These are phyloP conservation scores for Uropetala carovei DNA, from an alignment of 2,888 invertebrate genomes.

Conservation along the genomic window DNA sequence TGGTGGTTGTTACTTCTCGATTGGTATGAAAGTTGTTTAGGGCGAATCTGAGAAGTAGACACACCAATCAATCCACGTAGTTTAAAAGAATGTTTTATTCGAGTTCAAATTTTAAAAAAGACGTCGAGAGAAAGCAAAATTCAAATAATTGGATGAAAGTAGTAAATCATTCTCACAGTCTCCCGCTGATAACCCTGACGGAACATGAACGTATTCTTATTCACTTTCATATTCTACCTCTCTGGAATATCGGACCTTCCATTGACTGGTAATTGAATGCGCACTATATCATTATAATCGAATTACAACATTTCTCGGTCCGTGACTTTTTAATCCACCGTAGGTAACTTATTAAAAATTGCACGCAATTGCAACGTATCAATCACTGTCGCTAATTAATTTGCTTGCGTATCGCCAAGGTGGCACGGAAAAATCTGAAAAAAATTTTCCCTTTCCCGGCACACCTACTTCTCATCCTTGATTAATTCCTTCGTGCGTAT, in stretches of 20 bases:
- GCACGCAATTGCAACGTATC: background rate
- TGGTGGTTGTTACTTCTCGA: too few relatives aligned
- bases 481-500: background rate
- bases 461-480: background rate
- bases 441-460: background rate
- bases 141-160: background rate
- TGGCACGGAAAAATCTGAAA: background rate
- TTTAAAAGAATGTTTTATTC: too few relatives aligned
- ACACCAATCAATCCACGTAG: too few relatives aligned
- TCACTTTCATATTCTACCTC: background rate
- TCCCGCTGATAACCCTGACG: background rate
- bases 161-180: background rate
- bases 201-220: background rate
- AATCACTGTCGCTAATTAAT: background rate
- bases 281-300: background rate
- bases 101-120: too few relatives aligned
- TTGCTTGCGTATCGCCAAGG: background rate
- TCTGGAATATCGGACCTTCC: background rate
- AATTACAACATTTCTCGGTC: conserved; percentile 14
- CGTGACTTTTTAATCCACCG: background rate
- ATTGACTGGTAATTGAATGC: background rate
- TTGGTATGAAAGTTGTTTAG: too few relatives aligned
- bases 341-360: background rate
- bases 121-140: background rate
- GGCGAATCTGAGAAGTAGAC: too few relatives aligned